Percentiles rank a stretch among this genome's conserved stretches.
These are phyloP conservation scores for Apodemus sylvaticus DNA, from an alignment of 2,113 vertebrate species.

Conservation along the genomic window DNA sequence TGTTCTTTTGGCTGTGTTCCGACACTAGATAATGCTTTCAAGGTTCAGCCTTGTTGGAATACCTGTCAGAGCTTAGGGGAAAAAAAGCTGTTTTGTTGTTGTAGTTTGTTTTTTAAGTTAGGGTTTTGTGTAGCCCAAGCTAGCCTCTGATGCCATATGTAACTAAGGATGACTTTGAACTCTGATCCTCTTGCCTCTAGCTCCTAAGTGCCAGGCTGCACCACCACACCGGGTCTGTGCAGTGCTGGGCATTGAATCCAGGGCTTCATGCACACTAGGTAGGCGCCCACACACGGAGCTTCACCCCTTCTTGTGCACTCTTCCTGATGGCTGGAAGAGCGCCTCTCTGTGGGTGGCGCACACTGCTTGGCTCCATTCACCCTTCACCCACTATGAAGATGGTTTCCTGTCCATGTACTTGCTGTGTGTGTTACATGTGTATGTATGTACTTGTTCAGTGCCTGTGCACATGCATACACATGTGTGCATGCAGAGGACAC, in stretches of 20 bases:
- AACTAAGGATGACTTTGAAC: too few species aligned
- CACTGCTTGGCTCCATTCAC: too few species aligned
- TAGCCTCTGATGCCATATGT: not conserved
- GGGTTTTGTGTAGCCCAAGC: not conserved
- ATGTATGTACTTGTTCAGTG: too few species aligned
- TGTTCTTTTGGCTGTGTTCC: too few species aligned
- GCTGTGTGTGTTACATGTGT: too few species aligned
- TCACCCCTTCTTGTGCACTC: rapidly evolving
- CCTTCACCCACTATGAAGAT: too few species aligned
- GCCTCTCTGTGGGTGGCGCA: too few species aligned
- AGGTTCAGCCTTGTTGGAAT: rapidly evolving
- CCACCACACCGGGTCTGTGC: not conserved
- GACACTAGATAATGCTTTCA: too few species aligned
- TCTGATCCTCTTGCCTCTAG: not conserved
- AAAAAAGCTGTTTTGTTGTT: not conserved
- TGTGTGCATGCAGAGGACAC: not conserved
- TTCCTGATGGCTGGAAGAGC: too few species aligned
- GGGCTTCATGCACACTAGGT: too few species aligned
- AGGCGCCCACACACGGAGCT: not conserved
- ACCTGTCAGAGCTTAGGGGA: rapidly evolving
- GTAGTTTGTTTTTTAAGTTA: not conserved
- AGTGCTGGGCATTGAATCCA: not conserved
- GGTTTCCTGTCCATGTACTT: too few species aligned
- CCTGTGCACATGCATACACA: too few species aligned
- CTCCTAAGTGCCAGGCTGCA: not conserved